A percentile compares a stretch with the other conserved stretches of the same genome.
These are phyloP conservation scores for Theristus sp. DNA, from an alignment of 2,888 invertebrate genomes.

Conservation along the genomic window DNA sequence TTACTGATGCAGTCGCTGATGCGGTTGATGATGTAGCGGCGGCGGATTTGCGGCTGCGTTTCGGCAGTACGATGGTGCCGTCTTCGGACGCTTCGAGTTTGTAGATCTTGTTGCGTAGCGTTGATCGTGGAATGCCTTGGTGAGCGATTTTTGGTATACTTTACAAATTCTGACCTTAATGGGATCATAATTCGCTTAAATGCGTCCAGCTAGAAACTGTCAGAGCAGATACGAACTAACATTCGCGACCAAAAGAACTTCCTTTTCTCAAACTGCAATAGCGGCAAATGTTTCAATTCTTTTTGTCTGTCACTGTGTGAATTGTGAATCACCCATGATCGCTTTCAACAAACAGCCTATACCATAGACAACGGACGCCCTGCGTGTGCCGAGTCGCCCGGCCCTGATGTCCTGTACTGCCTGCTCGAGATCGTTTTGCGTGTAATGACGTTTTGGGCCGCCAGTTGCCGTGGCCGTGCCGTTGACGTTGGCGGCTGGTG, in stretches of 20 bases:
- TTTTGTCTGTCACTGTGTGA: not conserved
- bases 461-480: not conserved
- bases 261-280: too few species aligned
- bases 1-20: too few species aligned
- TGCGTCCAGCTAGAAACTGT: too few species aligned
- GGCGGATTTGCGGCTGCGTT: not conserved
- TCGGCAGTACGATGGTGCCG: not conserved
- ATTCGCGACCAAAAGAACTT: too few species aligned
- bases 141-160: not conserved
- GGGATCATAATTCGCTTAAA: too few species aligned
- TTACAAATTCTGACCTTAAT: too few species aligned
- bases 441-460: too few species aligned
- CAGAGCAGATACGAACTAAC: too few species aligned
- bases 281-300: not conserved
- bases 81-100: constrained; percentile 28
- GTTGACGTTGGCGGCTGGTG: not conserved
- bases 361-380: constrained; percentile 84
- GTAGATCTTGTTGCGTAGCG: constrained; percentile 71
- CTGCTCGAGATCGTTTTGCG: constrained; percentile 79
- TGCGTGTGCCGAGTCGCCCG: constrained; percentile 51
- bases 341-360: not conserved
- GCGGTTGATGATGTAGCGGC: too few species aligned
- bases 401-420: constrained; percentile 55
- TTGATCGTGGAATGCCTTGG: constrained; percentile 73
- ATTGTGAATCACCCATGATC: not conserved